phyloP scores from a whole-genome alignment of 2,797 vertebrate genomes.

The Sebastes trivittatus region DNA sequence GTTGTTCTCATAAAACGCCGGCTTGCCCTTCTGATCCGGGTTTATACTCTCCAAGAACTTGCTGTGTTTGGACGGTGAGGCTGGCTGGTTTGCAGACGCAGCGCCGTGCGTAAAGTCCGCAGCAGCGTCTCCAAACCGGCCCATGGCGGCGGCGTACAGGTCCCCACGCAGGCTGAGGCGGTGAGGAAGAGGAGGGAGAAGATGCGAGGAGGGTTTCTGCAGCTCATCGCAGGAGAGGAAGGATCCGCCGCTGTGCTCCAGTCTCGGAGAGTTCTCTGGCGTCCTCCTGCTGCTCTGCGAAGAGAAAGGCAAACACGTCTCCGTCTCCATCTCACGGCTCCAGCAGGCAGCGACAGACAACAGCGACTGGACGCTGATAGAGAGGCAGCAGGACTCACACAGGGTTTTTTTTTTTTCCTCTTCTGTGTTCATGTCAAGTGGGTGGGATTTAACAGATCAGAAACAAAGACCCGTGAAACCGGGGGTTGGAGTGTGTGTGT shows the following conservation, averaged over 20 bases:
- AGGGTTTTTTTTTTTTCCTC: conserved; percentile 46
- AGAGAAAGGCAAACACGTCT: conserved; percentile 84
- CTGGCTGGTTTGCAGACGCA: conserved; percentile 65
- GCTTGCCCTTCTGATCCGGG: conserved; percentile 79
- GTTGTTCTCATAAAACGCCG: conserved; percentile 81
- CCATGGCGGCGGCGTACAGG: conserved; percentile 73
- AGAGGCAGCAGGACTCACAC: conserved; percentile 65
- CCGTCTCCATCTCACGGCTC: conserved; percentile 84
- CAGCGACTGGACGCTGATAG: conserved; percentile 69
- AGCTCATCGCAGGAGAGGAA: conserved; percentile 80
- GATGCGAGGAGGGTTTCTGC: conserved; percentile 77
- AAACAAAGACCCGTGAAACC: conserved; percentile 87
- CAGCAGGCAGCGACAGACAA: conserved; percentile 57
- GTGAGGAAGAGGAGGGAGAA: conserved; percentile 68
- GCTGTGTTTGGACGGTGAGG: conserved; percentile 81
- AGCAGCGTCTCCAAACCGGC: conserved; percentile 74
- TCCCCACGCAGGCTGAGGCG: conserved; percentile 77
- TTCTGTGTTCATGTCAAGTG: conserved; percentile 79
- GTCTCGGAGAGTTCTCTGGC: conserved; percentile 73
- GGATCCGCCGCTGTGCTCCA: conserved; percentile 76
- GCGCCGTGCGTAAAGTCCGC: conserved; percentile 77
- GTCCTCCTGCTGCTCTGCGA: conserved; percentile 80
- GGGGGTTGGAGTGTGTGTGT: conserved; percentile 39
- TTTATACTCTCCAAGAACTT: conserved; percentile 85
- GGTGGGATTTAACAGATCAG: conserved; percentile 87